phyloP scores from a whole-genome alignment of 2,888 invertebrate genomes.

The Maniola hyperantus region DNA sequence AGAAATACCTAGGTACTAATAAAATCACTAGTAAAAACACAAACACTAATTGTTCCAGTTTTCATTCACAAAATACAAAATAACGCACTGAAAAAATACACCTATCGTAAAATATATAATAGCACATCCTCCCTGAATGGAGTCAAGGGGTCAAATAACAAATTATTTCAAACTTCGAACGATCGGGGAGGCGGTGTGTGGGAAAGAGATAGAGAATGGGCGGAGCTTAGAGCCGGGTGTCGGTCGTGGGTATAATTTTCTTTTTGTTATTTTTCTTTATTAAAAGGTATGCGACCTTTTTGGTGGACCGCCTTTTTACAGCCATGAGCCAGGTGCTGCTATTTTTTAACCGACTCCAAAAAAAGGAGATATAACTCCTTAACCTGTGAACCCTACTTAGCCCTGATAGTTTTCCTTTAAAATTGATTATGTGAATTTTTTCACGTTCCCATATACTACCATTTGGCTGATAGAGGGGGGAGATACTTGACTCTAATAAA shows the following conservation, averaged over 20 bases:
- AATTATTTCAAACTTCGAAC: conserved; percentile 51
- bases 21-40: conserved; percentile 27
- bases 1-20: conserved; percentile 12
- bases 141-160: conserved; percentile 73
- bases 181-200: conserved; percentile 51
- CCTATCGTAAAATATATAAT: conserved; percentile 24
- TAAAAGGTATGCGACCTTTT: conserved; percentile 31
- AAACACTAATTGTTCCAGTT: conserved; percentile 13
- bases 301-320: conserved; percentile 35
- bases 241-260: conserved; percentile 41
- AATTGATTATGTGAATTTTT: too few relatives aligned
- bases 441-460: too few relatives aligned
- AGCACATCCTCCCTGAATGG: conserved; percentile 64
- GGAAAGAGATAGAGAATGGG: conserved; percentile 49
- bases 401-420: too few relatives aligned
- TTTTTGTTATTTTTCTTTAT: conserved; percentile 36
- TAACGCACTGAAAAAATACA: conserved; percentile 40
- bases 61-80: conserved; percentile 27
- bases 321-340: conserved; percentile 47
- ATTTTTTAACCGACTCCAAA: too few relatives aligned
- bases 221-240: conserved; percentile 50
- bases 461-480: too few relatives aligned
- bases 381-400: too few relatives aligned
- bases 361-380: too few relatives aligned
- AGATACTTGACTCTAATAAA: too few relatives aligned